phyloP scores from a whole-genome alignment of 1,140 invertebrate species.

The Papilio machaon region DNA sequence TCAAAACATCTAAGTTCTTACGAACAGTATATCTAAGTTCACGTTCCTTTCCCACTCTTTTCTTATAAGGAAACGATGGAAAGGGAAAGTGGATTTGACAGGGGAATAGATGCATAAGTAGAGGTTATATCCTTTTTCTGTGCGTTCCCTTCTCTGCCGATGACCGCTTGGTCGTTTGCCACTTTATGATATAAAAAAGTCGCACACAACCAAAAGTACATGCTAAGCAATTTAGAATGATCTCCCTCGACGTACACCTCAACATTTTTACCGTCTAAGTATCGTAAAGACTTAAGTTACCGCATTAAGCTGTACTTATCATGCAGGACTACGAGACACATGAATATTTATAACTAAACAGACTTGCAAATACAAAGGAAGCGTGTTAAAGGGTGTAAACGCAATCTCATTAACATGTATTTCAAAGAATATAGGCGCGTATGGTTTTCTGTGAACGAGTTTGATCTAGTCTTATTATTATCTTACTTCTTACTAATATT shows the following conservation, averaged over 20 bases:
- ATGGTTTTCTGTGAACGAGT: background rate
- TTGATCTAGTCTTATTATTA: background rate
- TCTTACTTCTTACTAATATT: too few species aligned
- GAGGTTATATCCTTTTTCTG: too few species aligned
- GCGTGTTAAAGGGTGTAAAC: slow-evolving; percentile 25
- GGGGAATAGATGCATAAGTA: too few species aligned
- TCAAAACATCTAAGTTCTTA: too few species aligned
- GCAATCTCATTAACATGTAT: slow-evolving; percentile 25
- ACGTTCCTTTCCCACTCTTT: too few species aligned
- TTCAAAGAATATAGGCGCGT: background rate
- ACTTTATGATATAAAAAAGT: background rate
- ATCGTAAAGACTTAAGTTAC: background rate
- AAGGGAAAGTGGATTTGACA: too few species aligned
- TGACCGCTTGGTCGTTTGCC: too few species aligned
- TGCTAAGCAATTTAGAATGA: background rate
- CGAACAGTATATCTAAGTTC: too few species aligned
- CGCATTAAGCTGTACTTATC: slow-evolving; percentile 1
- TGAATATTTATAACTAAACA: slow-evolving; percentile 32
- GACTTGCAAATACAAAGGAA: slow-evolving; percentile 29
- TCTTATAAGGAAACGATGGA: too few species aligned
- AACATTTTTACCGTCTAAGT: background rate
- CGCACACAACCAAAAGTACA: background rate
- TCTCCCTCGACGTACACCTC: background rate
- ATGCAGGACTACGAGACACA: slow-evolving; percentile 10
- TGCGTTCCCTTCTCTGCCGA: too few species aligned